A percentile compares a stretch with the other conserved stretches of the same genome.
phyloP scores from a whole-genome alignment of 2,113 vertebrate genomes.

The Monopterus albus region DNA sequence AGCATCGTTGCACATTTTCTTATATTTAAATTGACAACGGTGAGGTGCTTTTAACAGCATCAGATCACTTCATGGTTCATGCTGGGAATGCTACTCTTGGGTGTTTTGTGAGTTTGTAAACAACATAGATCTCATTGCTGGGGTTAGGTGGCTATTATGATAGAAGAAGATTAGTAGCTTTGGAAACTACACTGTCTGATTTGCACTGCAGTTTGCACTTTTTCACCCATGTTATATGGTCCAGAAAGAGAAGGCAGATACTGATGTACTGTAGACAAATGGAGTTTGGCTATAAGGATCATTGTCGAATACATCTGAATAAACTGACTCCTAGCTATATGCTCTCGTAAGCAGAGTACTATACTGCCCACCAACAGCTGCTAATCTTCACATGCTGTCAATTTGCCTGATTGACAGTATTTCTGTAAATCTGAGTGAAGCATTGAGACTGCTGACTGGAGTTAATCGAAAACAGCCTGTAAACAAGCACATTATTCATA shows the following conservation, averaged over 20 bases:
- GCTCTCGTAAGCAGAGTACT: not conserved
- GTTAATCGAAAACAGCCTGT: conserved; percentile 65
- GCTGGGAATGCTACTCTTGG: not conserved
- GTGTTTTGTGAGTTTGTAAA: conserved; percentile 26
- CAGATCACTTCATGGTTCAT: conserved; percentile 15
- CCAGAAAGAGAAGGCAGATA: not conserved
- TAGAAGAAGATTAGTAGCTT: not conserved
- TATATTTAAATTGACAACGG: conserved; percentile 46
- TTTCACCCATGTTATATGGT: not conserved
- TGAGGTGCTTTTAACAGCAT: conserved; percentile 49
- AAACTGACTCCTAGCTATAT: conserved; percentile 3
- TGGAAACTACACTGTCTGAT: not conserved
- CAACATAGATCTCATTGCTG: conserved; percentile 5
- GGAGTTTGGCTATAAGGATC: not conserved
- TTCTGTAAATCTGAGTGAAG: conserved; percentile 46
- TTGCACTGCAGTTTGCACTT: not conserved
- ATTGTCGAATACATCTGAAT: not conserved
- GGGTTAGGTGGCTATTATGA: not conserved
- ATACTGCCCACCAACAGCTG: conserved; percentile 19
- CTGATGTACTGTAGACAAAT: not conserved
- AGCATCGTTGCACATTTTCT: conserved; percentile 28
- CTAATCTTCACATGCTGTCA: conserved; percentile 50
- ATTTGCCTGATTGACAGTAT: conserved; percentile 54
- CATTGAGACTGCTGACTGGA: conserved; percentile 65
- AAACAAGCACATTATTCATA: conserved; percentile 68